A percentile compares a stretch with the other conserved stretches of the same genome.
phyloP scores from a whole-genome alignment of 2,113 vertebrate genomes.

The Asarcornis scutulata region DNA sequence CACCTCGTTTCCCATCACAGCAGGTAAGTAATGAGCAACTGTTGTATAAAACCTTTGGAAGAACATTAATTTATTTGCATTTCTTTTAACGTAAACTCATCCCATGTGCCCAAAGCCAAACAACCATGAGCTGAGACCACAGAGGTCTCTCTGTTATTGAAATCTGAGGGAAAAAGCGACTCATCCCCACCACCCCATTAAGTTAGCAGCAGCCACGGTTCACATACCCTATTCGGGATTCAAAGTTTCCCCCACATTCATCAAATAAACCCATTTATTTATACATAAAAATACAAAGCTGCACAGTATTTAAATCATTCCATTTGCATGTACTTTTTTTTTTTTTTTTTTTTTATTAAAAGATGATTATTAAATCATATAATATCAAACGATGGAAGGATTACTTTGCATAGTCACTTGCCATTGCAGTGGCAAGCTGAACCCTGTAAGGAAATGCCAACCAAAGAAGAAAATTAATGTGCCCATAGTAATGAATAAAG shows the following conservation, averaged over 20 bases:
- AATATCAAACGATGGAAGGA: fast-evolving
- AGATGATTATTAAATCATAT: not conserved
- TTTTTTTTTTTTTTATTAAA: not conserved
- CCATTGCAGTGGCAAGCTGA: not conserved
- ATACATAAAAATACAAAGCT: not conserved
- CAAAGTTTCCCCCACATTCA: not conserved
- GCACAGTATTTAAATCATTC: not conserved
- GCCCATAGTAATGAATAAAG: not conserved
- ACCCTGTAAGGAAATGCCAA: not conserved
- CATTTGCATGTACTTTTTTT: not conserved
- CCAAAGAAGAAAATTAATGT: not conserved
- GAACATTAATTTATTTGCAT: not conserved
- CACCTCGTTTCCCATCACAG: not conserved
- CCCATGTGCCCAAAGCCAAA: not conserved
- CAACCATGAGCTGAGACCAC: not conserved
- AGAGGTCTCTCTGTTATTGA: not conserved
- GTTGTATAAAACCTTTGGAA: not conserved
- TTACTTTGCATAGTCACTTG: not conserved
- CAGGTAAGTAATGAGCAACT: not conserved
- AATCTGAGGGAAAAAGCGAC: not conserved
- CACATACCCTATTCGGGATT: not conserved
- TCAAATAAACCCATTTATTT: not conserved
- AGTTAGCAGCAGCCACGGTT: not conserved
- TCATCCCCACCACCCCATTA: not conserved
- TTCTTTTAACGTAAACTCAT: not conserved